Evolutionary conservation across 2,797 vertebrate genomes (phyloP).

Genomic region (Danio choprae): DNA sequence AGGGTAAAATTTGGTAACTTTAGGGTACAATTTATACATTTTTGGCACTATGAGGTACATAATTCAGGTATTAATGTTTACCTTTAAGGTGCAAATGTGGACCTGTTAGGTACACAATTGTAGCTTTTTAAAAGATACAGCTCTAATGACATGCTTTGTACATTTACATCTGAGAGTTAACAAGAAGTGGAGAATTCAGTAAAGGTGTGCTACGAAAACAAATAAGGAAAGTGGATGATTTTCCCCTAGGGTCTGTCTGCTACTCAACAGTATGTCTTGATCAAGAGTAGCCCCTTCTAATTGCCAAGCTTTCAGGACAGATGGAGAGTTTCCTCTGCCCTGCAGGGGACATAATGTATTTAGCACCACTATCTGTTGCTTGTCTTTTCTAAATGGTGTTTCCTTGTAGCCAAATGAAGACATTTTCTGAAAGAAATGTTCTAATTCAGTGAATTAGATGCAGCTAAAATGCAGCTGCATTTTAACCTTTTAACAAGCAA

Average conservation of each 20-base stretch:
- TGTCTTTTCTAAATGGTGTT: slow-evolving; percentile 14
- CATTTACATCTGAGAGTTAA: background rate
- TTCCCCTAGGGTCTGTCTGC: slow-evolving; percentile 59
- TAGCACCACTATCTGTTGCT: slow-evolving; percentile 34
- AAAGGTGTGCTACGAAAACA: slow-evolving; percentile 31
- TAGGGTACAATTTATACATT: no score
- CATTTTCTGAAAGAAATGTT: background rate
- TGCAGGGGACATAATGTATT: slow-evolving; percentile 45
- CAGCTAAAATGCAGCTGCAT: background rate
- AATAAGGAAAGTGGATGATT: slow-evolving; percentile 53
- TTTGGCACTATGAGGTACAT: no score
- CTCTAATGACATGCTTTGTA: no score
- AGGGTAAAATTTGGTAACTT: no score
- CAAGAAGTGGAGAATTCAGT: slow-evolving; percentile 55
- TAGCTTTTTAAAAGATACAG: no score
- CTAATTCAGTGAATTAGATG: background rate
- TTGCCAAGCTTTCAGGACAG: slow-evolving; percentile 57
- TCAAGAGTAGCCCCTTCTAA: slow-evolving; percentile 65
- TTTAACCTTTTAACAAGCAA: background rate
- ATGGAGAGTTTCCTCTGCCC: slow-evolving; percentile 56
- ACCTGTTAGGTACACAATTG: no score
- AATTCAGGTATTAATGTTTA: no score
- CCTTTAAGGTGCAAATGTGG: no score
- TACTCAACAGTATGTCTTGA: slow-evolving; percentile 55
- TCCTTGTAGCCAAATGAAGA: background rate